phyloP scores from a whole-genome alignment of 2,888 invertebrate species.

The Icerya purchasi region DNA sequence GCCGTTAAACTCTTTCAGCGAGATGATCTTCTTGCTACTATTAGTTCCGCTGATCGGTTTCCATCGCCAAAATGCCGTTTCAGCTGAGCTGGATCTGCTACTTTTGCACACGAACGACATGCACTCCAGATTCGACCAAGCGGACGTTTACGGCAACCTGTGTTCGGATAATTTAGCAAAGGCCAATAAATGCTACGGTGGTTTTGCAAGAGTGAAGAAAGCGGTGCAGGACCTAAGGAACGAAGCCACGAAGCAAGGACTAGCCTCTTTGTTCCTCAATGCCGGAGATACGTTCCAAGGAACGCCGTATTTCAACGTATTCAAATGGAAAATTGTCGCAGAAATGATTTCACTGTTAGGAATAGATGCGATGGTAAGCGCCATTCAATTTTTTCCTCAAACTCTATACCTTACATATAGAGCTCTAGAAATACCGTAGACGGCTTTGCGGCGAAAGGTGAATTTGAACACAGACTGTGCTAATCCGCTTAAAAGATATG shows the following conservation, averaged over 20 bases:
- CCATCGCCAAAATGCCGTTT: no score
- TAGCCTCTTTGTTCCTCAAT: constrained; percentile 57
- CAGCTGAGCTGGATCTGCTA: no score
- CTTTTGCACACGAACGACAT: constrained; percentile 82
- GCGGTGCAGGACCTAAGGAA: constrained; percentile 32
- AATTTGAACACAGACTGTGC: no score
- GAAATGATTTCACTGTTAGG: constrained; percentile 56
- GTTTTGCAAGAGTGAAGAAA: constrained; percentile 46
- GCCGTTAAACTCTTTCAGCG: no score
- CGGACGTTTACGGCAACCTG: constrained; percentile 35
- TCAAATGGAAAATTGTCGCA: constrained; percentile 56
- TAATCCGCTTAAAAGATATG: no score
- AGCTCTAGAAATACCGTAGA: no score
- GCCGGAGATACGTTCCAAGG: constrained; percentile 86
- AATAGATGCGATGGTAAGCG: constrained; percentile 63
- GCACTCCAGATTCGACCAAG: constrained; percentile 45
- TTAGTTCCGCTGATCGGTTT: no score
- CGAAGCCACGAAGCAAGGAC: constrained; percentile 32
- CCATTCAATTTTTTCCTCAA: no score
- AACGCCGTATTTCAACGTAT: constrained; percentile 63
- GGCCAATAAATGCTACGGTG: constrained; percentile 47
- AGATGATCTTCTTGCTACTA: no score
- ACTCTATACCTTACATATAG: no score
- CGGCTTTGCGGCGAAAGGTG: no score
- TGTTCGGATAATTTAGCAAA: constrained; percentile 28